Percentiles rank a stretch among this genome's conserved stretches.
These are phyloP conservation scores for Gadopsis marmoratus DNA, from an alignment of 2,797 vertebrate species.

Conservation along the genomic window DNA sequence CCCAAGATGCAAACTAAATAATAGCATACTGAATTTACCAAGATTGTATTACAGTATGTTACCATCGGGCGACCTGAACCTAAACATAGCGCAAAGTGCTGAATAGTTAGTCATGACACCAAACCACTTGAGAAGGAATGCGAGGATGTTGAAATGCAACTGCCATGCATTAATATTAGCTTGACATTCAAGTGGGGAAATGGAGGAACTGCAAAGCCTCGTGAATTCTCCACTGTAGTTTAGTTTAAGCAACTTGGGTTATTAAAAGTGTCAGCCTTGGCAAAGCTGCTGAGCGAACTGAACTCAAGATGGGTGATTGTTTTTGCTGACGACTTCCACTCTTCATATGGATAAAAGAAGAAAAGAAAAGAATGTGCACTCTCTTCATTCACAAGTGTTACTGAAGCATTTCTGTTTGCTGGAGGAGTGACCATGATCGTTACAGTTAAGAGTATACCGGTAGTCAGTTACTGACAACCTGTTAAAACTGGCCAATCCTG, in stretches of 20 bases:
- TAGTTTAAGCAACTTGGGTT: neutral
- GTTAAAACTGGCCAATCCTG: constrained; percentile 20
- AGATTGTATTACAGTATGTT: neutral
- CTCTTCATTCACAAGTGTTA: constrained; percentile 13
- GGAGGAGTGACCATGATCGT: neutral
- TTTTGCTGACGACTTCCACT: neutral
- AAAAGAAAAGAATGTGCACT: neutral
- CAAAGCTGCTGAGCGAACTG: neutral
- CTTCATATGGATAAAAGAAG: constrained; percentile 2
- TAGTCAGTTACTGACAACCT: constrained; percentile 29
- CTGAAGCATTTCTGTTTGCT: neutral
- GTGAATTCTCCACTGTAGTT: neutral
- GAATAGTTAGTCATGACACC: constrained; percentile 10
- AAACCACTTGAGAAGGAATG: neutral
- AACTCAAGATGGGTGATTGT: neutral
- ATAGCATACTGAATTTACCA: too few relatives aligned
- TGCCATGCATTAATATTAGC: neutral
- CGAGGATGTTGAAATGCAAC: too few relatives aligned
- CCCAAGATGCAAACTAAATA: too few relatives aligned
- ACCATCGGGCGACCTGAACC: neutral
- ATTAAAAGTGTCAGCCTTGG: too few relatives aligned
- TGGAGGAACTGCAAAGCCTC: neutral
- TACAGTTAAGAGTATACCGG: constrained; percentile 9
- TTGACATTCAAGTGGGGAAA: neutral
- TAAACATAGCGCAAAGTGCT: neutral